Conservation (phyloP, 1,140 invertebrate species). For the Potamilus streckersoni region DNA sequence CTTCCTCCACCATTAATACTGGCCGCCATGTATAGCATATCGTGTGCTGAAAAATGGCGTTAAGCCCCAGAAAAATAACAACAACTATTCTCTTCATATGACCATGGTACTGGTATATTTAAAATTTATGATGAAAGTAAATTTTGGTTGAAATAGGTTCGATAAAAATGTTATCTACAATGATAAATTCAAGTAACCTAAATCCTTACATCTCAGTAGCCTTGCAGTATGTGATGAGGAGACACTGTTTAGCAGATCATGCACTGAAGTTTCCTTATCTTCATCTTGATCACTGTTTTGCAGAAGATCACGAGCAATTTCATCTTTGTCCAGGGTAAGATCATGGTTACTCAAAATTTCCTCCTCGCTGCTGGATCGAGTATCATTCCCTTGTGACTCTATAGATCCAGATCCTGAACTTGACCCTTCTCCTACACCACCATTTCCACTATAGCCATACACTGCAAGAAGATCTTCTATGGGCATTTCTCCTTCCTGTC, state of each 20-base stretch:
- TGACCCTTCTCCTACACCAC: background rate
- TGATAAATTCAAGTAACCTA: background rate
- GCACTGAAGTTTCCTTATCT: slow-evolving; percentile 59
- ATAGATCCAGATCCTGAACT: slow-evolving; percentile 57
- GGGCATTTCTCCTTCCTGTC: slow-evolving; percentile 85
- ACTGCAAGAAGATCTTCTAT: slow-evolving; percentile 90
- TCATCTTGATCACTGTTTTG: slow-evolving; percentile 62
- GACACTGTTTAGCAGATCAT: slow-evolving; percentile 65
- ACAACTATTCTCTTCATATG: too few relatives aligned
- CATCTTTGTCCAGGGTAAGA: slow-evolving; percentile 70
- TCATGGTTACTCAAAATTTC: slow-evolving; percentile 70
- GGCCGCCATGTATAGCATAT: too few relatives aligned
- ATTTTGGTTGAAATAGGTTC: too few relatives aligned
- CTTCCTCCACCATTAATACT: too few relatives aligned
- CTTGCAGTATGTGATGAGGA: slow-evolving; percentile 60
- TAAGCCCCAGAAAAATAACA: too few relatives aligned
- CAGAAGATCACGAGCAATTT: slow-evolving; percentile 64
- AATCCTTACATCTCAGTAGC: slow-evolving; percentile 70
- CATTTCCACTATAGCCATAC: slow-evolving; percentile 78
- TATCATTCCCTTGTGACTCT: slow-evolving; percentile 67
- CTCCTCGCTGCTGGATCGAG: slow-evolving; percentile 71
- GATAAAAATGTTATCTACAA: background rate
- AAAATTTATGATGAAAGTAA: too few relatives aligned
- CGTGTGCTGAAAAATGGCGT: too few relatives aligned
- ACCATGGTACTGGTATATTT: too few relatives aligned